Evolutionary conservation across 2,797 vertebrate species (phyloP), one percentile per base, ranked within the genome.

Genomic region (Naso thynnoides): DNA sequence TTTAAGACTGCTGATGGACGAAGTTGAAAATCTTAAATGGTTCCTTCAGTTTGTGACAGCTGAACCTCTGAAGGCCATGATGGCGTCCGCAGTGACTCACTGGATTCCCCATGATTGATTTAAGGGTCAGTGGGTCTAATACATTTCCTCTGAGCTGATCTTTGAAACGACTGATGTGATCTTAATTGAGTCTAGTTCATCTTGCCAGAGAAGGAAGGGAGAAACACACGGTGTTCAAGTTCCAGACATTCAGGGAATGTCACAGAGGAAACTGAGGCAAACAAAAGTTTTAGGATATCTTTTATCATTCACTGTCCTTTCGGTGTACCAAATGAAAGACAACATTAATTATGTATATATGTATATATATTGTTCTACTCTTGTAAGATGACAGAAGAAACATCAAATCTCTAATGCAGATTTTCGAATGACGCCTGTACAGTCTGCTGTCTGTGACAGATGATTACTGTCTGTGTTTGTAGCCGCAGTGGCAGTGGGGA

Each of bases 121-220:
- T 79, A 77, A 79, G 85, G 90, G 90, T 91, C 89, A 83, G 53
- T 53, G 86, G 82, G 82, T 91, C 83, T 68, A 84, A 82, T 86
- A 59, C 71, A 57, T 80, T 90, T 88, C 82, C 83, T 86, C 76
- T 41, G 72, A 88, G 83, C 73, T n/a, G 45, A 73, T 88, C 77
- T 78, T 82, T 77, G 82, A 87, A 36, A 72, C 49, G 42, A 65
- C 76, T 82, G 90, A 90, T 91, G 82, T 77, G 84, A 93, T 91
- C 90, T 92, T 91, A 91, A 92, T 91, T 89, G 88, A 89, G 80
- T 93, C 84, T 75, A 73, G 83, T 86, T 84, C 72, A 69, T 82
- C 63, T 68, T 87, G 59, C 23, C 61, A n/a, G 67, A 55, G 45
- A 59, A 60, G 27, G 56, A 36, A 10, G n/a, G 31, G 60, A 70